A percentile compares a stretch with the other conserved stretches of the same genome.
phyloP scores from a whole-genome alignment of 2,113 vertebrate species.

The Melanerpes formicivorus region DNA sequence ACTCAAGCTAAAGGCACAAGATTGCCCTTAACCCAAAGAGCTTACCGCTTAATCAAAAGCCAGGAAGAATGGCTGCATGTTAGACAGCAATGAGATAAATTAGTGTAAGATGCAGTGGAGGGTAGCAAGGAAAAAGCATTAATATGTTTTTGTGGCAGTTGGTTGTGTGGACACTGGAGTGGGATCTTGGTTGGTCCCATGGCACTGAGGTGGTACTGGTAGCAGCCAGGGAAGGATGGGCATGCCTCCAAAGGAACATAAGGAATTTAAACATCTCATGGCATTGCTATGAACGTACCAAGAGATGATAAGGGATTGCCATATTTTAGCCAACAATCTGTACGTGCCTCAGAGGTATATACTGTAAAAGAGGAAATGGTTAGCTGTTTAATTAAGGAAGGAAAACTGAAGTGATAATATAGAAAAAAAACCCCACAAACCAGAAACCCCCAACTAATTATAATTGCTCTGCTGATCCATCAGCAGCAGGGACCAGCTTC shows the following conservation, averaged over 20 bases:
- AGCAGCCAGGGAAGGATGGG: neutral
- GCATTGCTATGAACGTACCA: neutral
- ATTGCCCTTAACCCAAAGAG: neutral
- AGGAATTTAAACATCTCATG: neutral
- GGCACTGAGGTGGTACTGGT: neutral
- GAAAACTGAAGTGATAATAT: neutral
- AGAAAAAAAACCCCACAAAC: neutral
- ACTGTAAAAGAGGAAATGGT: neutral
- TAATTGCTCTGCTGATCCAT: conserved; percentile 22
- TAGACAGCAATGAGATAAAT: neutral
- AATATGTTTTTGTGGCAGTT: neutral
- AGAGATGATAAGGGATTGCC: neutral
- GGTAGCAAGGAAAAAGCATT: neutral
- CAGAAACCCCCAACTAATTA: too few species aligned
- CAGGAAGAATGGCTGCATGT: neutral
- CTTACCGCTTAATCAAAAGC: neutral
- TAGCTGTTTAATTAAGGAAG: conserved; percentile 39
- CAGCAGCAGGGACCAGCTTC: neutral
- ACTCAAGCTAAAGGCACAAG: neutral
- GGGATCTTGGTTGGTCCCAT: neutral
- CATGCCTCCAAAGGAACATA: neutral
- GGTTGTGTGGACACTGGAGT: rapidly evolving
- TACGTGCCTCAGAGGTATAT: neutral
- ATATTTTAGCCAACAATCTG: neutral
- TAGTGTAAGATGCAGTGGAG: neutral